phyloP scores from a whole-genome alignment of 2,888 invertebrate species.

The Acanthosoma haemorrhoidale region DNA sequence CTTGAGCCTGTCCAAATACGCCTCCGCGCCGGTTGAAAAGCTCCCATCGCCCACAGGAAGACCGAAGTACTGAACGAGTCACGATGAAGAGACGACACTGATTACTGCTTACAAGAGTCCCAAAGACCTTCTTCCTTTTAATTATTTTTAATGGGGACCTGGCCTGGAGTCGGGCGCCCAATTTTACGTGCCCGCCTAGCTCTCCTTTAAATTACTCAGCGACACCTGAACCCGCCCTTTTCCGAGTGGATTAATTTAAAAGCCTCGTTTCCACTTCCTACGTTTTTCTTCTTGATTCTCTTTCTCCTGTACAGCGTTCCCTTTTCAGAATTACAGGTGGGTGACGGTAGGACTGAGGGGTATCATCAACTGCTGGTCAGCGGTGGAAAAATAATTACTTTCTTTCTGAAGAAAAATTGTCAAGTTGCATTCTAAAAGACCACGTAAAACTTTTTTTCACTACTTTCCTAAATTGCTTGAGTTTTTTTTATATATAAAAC shows the following conservation, averaged over 20 bases:
- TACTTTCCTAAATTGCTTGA: too few relatives aligned
- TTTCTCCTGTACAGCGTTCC: not conserved
- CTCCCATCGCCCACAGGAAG: not conserved
- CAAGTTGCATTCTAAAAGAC: not conserved
- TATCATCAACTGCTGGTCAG: not conserved
- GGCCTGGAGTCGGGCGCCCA: not conserved
- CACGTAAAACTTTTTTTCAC: too few relatives aligned
- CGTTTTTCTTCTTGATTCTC: not conserved
- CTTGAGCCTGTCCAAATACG: too few relatives aligned
- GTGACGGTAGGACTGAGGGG: too few relatives aligned
- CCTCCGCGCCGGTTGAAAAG: not conserved
- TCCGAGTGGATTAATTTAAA: conserved; percentile 24
- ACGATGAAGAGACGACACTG: not conserved
- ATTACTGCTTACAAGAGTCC: conserved; percentile 9
- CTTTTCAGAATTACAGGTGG: not conserved
- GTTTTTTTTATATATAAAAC: too few relatives aligned
- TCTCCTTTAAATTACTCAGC: conserved; percentile 18
- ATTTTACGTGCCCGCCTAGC: not conserved
- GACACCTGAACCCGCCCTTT: conserved; percentile 21
- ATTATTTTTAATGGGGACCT: not conserved
- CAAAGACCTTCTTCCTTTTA: not conserved
- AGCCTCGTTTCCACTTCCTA: conserved; percentile 17
- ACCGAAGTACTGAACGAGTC: too few relatives aligned
- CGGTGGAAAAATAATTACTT: too few relatives aligned
- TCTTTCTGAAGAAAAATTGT: not conserved